Evolutionary conservation across 2,888 invertebrate species (phyloP).

Genomic region (Seira sanloemensis): DNA sequence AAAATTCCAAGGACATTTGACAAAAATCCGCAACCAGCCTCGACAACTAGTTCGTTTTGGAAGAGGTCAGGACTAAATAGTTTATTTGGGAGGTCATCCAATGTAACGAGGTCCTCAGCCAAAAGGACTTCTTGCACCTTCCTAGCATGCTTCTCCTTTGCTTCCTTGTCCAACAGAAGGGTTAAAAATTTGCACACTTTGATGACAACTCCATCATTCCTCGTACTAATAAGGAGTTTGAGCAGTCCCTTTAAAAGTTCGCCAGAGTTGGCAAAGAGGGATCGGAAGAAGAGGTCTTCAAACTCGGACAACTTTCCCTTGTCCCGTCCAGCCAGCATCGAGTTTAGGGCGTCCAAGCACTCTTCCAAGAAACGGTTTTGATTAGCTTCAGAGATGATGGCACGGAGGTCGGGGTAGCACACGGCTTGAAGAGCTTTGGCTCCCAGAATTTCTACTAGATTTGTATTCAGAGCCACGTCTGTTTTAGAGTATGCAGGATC

Average conservation of each 20-base stretch:
- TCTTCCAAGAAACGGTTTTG: slow-evolving; percentile 68
- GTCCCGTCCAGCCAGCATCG: slow-evolving; percentile 54
- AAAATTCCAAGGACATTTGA: slow-evolving; percentile 56
- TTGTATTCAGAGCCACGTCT: slow-evolving; percentile 65
- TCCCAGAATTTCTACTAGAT: slow-evolving; percentile 68
- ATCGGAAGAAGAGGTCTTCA: slow-evolving; percentile 54
- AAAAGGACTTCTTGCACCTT: slow-evolving; percentile 57
- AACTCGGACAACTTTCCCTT: slow-evolving; percentile 57
- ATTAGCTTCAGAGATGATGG: slow-evolving; percentile 61
- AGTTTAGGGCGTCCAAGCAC: slow-evolving; percentile 57
- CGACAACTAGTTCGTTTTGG: slow-evolving; percentile 67
- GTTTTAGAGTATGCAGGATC: slow-evolving; percentile 67
- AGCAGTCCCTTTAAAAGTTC: slow-evolving; percentile 63
- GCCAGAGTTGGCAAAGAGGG: slow-evolving; percentile 60
- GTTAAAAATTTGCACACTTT: slow-evolving; percentile 68
- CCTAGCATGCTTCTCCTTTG: slow-evolving; percentile 58
- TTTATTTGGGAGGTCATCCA: slow-evolving; percentile 67
- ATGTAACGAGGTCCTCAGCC: slow-evolving; percentile 49
- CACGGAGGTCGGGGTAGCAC: slow-evolving; percentile 62
- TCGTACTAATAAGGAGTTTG: slow-evolving; percentile 64
- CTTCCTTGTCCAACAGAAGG: slow-evolving; percentile 56
- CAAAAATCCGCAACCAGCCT: slow-evolving; percentile 69
- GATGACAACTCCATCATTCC: slow-evolving; percentile 67
- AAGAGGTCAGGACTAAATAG: slow-evolving; percentile 68
- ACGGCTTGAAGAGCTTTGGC: slow-evolving; percentile 59